Evolutionary conservation across 2,113 vertebrate genomes (phyloP).

Genomic region (Hippoglossus stenolepis): DNA sequence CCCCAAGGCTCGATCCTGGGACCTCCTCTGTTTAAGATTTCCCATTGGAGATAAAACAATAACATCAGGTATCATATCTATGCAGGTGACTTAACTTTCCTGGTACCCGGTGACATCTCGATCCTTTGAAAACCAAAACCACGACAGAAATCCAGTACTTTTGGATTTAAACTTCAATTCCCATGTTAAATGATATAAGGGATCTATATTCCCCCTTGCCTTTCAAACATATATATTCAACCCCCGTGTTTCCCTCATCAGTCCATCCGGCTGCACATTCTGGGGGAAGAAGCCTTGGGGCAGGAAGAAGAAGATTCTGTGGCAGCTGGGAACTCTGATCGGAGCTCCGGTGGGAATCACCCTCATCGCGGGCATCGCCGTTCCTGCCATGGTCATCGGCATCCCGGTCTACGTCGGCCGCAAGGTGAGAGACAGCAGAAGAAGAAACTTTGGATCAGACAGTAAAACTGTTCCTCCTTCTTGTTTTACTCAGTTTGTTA

Average conservation of each 20-base stretch:
- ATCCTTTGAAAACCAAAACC: too few relatives aligned
- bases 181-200: too few relatives aligned
- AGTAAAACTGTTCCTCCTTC: not conserved
- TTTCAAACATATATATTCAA: not conserved
- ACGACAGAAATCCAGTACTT: too few relatives aligned
- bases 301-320: conserved; percentile 98
- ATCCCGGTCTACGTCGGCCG: conserved; percentile 97
- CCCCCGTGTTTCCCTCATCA: conserved; percentile 55
- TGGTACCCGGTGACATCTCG: too few relatives aligned
- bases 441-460: not conserved
- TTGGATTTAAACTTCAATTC: too few relatives aligned
- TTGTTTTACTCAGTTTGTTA: too few relatives aligned
- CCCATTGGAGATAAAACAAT: too few relatives aligned
- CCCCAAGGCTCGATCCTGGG: not conserved
- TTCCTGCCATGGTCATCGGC: conserved; percentile 99
- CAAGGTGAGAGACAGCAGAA: conserved; percentile 85
- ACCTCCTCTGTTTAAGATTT: not conserved
- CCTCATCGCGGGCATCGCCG: conserved; percentile 96
- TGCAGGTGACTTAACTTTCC: too few relatives aligned
- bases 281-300: conserved; percentile 99
- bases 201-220: not conserved
- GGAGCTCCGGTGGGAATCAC: conserved; percentile 97
- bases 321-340: conserved; percentile 97
- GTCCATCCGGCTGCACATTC: conserved; percentile 98
- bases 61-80: too few relatives aligned